phyloP scores from a whole-genome alignment of 1,140 invertebrate genomes.

The Pristionchus pacificus region DNA sequence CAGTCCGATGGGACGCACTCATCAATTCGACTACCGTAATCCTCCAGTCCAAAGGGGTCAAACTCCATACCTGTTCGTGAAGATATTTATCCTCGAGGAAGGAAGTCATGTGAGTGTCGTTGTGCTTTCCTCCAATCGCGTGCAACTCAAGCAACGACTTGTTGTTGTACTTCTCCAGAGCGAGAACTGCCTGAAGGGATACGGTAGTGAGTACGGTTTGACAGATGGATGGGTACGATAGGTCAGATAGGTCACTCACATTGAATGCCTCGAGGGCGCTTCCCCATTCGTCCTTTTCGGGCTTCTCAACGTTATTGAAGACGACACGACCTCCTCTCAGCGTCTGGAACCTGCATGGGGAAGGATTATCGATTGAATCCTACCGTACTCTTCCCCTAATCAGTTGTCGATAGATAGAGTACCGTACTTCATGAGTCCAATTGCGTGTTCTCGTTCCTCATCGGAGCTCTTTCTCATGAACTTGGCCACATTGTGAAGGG shows the following conservation, averaged over 20 bases:
- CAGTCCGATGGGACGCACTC: too few relatives aligned
- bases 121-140: conserved; percentile 65
- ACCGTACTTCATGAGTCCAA: conserved; percentile 67
- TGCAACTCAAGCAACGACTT: conserved; percentile 70
- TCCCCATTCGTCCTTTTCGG: conserved; percentile 67
- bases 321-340: conserved; percentile 67
- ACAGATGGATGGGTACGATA: conserved; percentile 61
- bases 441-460: conserved; percentile 71
- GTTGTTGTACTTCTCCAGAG: conserved; percentile 76
- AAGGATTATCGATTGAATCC: too few relatives aligned
- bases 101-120: conserved; percentile 66
- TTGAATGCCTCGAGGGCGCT: conserved; percentile 57
- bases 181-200: conserved; percentile 64
- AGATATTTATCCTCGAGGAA: conserved; percentile 48
- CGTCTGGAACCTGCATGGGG: conserved; percentile 65
- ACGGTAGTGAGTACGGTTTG: too few relatives aligned
- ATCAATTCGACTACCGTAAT: too few relatives aligned
- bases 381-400: not conserved
- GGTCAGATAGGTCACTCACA: conserved; percentile 58
- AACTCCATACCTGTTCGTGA: conserved; percentile 63
- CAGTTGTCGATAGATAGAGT: not conserved
- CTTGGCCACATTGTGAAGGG: conserved; percentile 67
- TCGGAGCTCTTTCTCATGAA: conserved; percentile 58
- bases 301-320: conserved; percentile 62
- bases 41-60: too few relatives aligned